phyloP scores from a whole-genome alignment of 2,113 vertebrate genomes.

The Entomyzon cyanotis region DNA sequence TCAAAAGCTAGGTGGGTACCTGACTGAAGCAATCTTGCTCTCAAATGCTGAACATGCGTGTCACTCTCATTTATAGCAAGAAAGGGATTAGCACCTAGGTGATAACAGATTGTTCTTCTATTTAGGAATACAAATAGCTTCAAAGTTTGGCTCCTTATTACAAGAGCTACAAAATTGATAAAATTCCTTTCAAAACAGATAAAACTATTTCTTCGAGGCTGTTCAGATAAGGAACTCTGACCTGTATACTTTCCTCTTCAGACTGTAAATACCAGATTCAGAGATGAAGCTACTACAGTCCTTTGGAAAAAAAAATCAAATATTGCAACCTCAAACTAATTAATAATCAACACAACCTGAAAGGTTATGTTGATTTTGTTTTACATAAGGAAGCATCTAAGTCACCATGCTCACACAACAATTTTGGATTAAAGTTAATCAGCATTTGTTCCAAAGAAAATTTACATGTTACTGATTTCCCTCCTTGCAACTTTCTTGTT shows the following conservation, averaged over 20 bases:
- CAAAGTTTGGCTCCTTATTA: neutral
- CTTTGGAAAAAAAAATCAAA: neutral
- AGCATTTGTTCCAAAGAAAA: neutral
- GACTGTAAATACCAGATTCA: neutral
- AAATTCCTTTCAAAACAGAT: neutral
- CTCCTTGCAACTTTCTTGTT: neutral
- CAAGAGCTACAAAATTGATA: neutral
- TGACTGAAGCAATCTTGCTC: neutral
- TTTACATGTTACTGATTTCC: neutral
- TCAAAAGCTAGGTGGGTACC: neutral
- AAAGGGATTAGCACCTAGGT: neutral
- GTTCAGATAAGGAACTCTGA: neutral
- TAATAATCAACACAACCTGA: neutral
- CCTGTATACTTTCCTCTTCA: neutral
- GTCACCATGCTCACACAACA: neutral
- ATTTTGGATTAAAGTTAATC: neutral
- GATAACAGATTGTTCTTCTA: neutral
- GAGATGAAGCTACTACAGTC: neutral
- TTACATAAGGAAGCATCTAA: neutral
- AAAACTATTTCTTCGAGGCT: neutral
- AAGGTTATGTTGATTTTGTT: neutral
- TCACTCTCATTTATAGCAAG: neutral
- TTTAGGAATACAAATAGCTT: neutral
- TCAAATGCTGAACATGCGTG: neutral
- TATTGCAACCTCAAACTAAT: neutral